phyloP scores from a whole-genome alignment of 64 coral and sea anemone genomes.

The Actinia tenebrosa region DNA sequence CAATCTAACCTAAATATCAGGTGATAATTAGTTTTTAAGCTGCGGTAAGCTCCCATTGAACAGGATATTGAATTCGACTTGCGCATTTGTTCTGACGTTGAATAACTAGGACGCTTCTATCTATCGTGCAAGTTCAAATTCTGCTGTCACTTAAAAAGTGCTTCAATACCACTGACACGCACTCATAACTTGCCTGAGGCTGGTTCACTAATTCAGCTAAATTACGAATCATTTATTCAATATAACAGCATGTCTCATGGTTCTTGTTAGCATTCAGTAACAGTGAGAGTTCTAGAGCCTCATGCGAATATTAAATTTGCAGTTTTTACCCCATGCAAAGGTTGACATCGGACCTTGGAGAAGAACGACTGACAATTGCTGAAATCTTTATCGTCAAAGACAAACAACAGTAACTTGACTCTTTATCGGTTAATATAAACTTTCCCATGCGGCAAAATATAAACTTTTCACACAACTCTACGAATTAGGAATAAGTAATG shows the following conservation, averaged over 20 bases:
- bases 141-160: neutral
- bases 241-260: neutral
- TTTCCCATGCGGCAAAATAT: neutral
- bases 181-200: neutral
- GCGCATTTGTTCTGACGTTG: too few relatives aligned
- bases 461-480: neutral
- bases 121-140: too few relatives aligned
- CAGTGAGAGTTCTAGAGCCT: neutral
- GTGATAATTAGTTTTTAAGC: neutral
- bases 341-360: constrained; percentile 1
- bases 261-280: constrained; percentile 5
- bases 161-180: neutral
- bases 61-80: neutral
- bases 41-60: neutral
- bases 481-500: too few relatives aligned
- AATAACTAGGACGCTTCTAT: too few relatives aligned
- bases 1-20: neutral
- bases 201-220: neutral
- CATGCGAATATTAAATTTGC: constrained; percentile 1
- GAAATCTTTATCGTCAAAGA: neutral
- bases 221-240: neutral
- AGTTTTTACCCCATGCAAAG: constrained; percentile 17
- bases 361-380: neutral
- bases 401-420: neutral
- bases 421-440: neutral